A percentile compares a stretch with the other conserved stretches of the same genome.
Conservation (phyloP, 2,797 vertebrate species). For the Pyrocephalus nanus region DNA sequence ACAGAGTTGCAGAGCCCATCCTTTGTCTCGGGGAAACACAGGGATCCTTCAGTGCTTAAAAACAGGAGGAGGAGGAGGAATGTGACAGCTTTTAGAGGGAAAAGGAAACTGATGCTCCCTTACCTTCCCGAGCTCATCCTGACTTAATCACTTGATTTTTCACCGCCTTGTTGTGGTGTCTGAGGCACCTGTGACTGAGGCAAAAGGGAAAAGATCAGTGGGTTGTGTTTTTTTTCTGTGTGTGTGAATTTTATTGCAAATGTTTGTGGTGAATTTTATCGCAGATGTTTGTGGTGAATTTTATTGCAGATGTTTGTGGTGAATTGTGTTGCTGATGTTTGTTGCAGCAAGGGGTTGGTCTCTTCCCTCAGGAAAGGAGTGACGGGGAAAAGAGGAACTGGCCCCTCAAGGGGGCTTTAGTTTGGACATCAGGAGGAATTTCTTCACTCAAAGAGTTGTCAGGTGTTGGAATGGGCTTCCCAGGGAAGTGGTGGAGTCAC, state of each 20-base stretch:
- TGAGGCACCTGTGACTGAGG: neutral
- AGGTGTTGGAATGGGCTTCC: neutral
- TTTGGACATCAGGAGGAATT: neutral
- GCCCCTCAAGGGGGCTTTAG: neutral
- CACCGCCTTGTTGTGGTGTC: conserved; percentile 39
- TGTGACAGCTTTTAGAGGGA: conserved; percentile 41
- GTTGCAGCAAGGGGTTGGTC: neutral
- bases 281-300: no score
- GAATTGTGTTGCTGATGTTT: neutral
- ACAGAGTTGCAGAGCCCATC: conserved; percentile 63
- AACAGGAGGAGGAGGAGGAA: neutral
- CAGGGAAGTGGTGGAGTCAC: neutral
- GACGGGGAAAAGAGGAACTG: neutral
- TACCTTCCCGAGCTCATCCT: conserved; percentile 23
- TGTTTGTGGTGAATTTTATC: conserved; percentile 5
- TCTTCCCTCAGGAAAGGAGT: neutral
- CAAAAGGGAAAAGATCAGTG: neutral
- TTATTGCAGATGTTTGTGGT: no score
- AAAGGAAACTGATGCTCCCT: conserved; percentile 37
- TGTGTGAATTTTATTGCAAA: conserved; percentile 22
- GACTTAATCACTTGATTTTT: conserved; percentile 47
- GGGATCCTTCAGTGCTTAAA: conserved; percentile 34
- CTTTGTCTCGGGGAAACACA: conserved; percentile 64
- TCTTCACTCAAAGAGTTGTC: no score
- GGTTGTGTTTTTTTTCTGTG: neutral